phyloP scores from a whole-genome alignment of 2,113 vertebrate genomes.

The Pluvialis apricaria region DNA sequence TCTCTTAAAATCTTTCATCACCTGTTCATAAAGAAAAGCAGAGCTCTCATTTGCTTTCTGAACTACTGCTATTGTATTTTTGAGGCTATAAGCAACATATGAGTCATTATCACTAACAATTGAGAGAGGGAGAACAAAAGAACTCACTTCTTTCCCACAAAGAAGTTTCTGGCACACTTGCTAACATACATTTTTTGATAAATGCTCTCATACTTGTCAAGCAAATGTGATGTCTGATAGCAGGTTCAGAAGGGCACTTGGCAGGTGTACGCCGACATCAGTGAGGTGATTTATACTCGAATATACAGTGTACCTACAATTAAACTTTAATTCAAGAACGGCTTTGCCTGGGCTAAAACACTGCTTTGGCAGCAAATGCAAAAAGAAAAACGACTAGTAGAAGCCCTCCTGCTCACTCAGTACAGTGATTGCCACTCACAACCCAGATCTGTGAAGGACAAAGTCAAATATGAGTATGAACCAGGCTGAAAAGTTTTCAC shows the following conservation, averaged over 20 bases:
- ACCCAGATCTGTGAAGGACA: neutral
- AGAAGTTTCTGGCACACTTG: neutral
- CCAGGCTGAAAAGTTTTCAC: neutral
- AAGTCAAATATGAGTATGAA: neutral
- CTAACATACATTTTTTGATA: neutral
- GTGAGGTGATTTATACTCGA: neutral
- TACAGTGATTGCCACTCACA: neutral
- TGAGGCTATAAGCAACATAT: neutral
- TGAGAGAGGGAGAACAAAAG: neutral
- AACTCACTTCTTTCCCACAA: neutral
- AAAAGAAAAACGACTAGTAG: neutral
- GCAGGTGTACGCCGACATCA: neutral
- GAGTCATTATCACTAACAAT: neutral
- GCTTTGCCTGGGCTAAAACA: neutral
- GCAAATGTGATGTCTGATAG: neutral
- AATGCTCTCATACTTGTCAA: neutral
- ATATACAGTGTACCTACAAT: neutral
- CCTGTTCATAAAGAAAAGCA: constrained; percentile 25
- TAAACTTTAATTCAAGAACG: neutral
- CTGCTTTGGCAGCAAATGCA: neutral
- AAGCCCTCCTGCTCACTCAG: neutral
- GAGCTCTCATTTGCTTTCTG: neutral
- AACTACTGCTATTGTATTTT: neutral
- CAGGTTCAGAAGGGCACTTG: neutral
- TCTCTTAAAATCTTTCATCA: neutral